Evolutionary conservation across 2,888 invertebrate genomes (phyloP), one percentile per base, ranked within the genome.

Genomic region (Macaria liturata): DNA sequence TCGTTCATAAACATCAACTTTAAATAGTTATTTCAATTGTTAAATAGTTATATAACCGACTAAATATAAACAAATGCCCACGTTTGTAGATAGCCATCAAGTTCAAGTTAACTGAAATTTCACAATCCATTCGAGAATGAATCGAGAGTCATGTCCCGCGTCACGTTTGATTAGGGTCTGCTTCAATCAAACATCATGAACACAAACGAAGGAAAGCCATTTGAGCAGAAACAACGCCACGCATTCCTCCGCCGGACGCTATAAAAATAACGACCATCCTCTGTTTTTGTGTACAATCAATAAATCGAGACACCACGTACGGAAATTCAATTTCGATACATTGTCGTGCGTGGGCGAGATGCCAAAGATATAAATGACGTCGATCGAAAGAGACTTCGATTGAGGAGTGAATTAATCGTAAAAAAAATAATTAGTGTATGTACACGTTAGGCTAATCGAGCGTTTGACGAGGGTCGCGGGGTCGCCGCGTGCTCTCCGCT

Each of bases 391-490:
- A 68, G 69, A 59, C 61, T 61, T 69, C 76, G 75, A 75, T 76
- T 74, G 70, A 74, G 74, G 71, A 71, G 70, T 70, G 72, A 76
- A 80, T 76, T 74, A 78, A 81, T 78, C 62, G 70, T 75, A 76
- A 73, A 76, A 82, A 79, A 82, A 8, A 82, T 86, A 86, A 88
- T 86, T 88, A 84, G 82, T 81, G 79, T 81, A 78, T 81, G 80
- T 75, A 78, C 77, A 78, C 76, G 84, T 86, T 84, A 78, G 78
- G 83, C 87, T 89, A 91, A 91, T 91, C 88, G 88, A 87, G 81
- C 83, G 80, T 82, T 86, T 91, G 91, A 91, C 86, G 84, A 88
- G 91, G 91, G 91, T 91, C 88, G 81, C 74, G 65, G 66, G 87
- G 84, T 86, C 85, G 78, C 80, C 72, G 75, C 79, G 76, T 71